Evolutionary conservation across 2,888 invertebrate genomes (phyloP), one percentile per base, ranked within the genome.

Genomic region (Keiferia lycopersicella): DNA sequence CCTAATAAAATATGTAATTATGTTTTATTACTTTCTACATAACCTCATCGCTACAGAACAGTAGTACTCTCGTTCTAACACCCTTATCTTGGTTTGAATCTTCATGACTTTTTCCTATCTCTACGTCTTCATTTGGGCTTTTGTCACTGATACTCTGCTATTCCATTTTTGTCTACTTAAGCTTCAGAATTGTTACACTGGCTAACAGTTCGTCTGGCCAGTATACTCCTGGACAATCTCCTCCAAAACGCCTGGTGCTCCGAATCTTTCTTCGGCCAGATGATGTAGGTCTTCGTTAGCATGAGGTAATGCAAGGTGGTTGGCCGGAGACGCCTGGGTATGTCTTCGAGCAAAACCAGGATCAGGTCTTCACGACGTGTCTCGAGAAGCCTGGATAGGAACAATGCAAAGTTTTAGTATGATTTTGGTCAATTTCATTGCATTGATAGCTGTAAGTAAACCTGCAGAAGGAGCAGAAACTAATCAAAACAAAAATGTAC

Each of bases 231-330:
- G 67, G 85, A 86, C 8, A 93, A 66, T 64, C 92, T 73, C 66
- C 75, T 86, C 93, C 93, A 93, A 72, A 93, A 93, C 0, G 84
- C 18, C 0, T 66, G 68, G 20, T 78, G 74, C 3, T 88, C 88
- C 0, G 72, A 64, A 12, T 81, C 74, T 0, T 82, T 76, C 53
- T 86, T 82, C 0, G 94, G 94, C 95, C 95, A 95, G 12, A 94
- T 92, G 16, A 95, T 93, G 74, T 95, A 95, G 0, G 95, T 95
- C 72, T 95, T 94, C 0, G 95, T 94, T 53, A 93, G 82, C 93
- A 95, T 94, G 30, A 95, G 80, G 68, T 94, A 95, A 66, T 93
- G 93, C 0, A 95, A 80, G 0, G 93, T 93, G 71, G 93, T 94
- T 0, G 94, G 94, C 0, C 95, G 87, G 1, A 93, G 83, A 2